A percentile compares a stretch with the other conserved stretches of the same genome.
Evolutionary conservation across 2,797 vertebrate genomes (phyloP).

Genomic region (Alcedo quadribrachys): DNA sequence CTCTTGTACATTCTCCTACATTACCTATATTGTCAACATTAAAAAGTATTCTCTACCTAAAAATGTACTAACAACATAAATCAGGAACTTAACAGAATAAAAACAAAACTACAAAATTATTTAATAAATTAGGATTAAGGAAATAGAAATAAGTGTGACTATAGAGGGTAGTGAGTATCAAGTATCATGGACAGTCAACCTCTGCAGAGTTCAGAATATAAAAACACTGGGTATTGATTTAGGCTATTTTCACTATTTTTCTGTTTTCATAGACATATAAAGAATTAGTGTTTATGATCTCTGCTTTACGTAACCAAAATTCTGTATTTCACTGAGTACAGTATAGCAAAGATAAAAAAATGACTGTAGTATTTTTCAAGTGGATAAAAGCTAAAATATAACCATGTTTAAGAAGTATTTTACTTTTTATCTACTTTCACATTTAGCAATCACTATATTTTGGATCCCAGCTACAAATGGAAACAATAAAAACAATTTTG

Average conservation of each 20-base stretch:
- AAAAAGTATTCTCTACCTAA: not conserved
- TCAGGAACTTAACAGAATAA: not conserved
- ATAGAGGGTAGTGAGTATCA: not conserved
- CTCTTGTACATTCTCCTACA: not conserved
- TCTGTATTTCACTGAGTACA: not conserved
- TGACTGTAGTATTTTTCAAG: not conserved
- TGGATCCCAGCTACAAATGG: conserved; percentile 9
- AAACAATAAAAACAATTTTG: conserved; percentile 17
- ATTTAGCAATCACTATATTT: not conserved
- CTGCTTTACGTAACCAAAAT: not conserved
- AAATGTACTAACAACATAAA: not conserved
- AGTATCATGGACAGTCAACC: not conserved
- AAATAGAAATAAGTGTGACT: not conserved
- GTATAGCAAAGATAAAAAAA: not conserved
- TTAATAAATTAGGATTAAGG: too few relatives aligned
- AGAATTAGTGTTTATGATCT: not conserved
- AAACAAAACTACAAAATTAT: not conserved
- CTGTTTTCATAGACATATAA: not conserved
- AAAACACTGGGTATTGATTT: not conserved
- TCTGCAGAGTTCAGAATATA: not conserved
- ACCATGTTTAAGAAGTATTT: not conserved
- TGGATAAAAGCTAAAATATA: not conserved
- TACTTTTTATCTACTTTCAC: not conserved
- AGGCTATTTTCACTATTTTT: not conserved
- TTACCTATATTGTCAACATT: not conserved